A percentile compares a stretch with the other conserved stretches of the same genome.
phyloP scores from a whole-genome alignment of 2,888 invertebrate genomes.

The Cephalotes varians region DNA sequence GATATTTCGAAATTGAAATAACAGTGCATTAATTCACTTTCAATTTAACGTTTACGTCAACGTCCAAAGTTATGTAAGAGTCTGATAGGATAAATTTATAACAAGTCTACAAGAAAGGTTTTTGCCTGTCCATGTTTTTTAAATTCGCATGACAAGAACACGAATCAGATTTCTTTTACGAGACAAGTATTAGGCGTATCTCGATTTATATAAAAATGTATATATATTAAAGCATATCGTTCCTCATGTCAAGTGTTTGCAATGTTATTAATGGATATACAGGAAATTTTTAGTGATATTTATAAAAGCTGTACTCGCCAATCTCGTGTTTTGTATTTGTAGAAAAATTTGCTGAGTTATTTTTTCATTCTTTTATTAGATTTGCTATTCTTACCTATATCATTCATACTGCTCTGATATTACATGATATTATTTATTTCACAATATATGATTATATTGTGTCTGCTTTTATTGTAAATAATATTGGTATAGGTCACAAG shows the following conservation, averaged over 20 bases:
- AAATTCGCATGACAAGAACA: slow-evolving; percentile 31
- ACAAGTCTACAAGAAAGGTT: slow-evolving; percentile 14
- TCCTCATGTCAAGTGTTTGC: slow-evolving; percentile 69
- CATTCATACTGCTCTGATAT: neutral
- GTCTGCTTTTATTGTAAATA: neutral
- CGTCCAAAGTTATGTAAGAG: slow-evolving; percentile 20
- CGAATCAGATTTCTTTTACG: slow-evolving; percentile 64
- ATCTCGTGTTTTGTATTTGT: slow-evolving; percentile 44
- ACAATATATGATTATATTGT: too few species aligned
- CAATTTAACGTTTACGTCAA: slow-evolving; percentile 21
- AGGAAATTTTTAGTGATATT: slow-evolving; percentile 51
- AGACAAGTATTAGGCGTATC: slow-evolving; percentile 68
- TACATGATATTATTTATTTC: slow-evolving; percentile 20
- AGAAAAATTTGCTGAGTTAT: slow-evolving; percentile 62
- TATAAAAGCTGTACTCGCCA: slow-evolving; percentile 52
- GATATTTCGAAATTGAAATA: slow-evolving; percentile 38
- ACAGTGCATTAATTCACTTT: slow-evolving; percentile 17
- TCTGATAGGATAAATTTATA: slow-evolving; percentile 40
- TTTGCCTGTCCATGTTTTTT: slow-evolving; percentile 34
- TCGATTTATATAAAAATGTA: slow-evolving; percentile 74
- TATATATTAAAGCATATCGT: slow-evolving; percentile 71
- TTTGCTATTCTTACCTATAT: neutral
- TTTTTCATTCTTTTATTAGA: neutral
- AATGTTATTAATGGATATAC: slow-evolving; percentile 38
- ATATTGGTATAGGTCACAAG: neutral